Conservation (phyloP, 2,797 vertebrate species). For the Sandelia bainsii region DNA sequence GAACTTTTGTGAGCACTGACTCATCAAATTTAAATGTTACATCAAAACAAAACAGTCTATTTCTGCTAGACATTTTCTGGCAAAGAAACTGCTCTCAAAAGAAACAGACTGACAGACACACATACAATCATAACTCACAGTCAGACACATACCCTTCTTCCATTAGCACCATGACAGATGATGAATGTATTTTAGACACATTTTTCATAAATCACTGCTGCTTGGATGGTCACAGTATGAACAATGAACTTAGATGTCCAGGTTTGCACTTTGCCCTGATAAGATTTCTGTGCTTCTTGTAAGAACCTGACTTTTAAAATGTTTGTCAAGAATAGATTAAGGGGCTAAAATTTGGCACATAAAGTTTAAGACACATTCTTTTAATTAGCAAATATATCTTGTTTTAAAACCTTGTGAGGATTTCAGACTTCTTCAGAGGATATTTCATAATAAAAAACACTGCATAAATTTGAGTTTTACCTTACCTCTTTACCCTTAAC, state of each 20-base stretch:
- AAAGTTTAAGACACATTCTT: background rate
- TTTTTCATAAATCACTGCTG: constrained; percentile 51
- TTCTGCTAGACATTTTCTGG: background rate
- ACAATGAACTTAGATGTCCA: constrained; percentile 46
- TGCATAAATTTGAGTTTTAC: background rate
- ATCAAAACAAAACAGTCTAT: background rate
- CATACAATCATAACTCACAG: background rate
- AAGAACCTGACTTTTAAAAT: constrained; percentile 3
- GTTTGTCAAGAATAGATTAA: constrained; percentile 12
- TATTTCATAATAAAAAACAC: background rate
- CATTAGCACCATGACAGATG: constrained; percentile 21
- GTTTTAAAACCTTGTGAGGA: background rate
- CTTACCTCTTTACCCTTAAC: background rate
- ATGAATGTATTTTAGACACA: constrained; percentile 45
- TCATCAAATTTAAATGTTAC: background rate
- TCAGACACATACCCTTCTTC: background rate
- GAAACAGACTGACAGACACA: background rate
- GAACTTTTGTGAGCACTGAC: background rate
- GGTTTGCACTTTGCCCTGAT: constrained; percentile 24
- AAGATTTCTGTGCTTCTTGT: constrained; percentile 16
- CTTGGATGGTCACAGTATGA: constrained; percentile 45
- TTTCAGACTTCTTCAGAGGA: background rate
- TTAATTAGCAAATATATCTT: background rate
- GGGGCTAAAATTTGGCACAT: background rate
- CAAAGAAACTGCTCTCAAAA: background rate